Percentiles rank a stretch among this genome's conserved stretches.
phyloP scores from a whole-genome alignment of 2,797 vertebrate species.

The Enteromius afrohamiltoni region DNA sequence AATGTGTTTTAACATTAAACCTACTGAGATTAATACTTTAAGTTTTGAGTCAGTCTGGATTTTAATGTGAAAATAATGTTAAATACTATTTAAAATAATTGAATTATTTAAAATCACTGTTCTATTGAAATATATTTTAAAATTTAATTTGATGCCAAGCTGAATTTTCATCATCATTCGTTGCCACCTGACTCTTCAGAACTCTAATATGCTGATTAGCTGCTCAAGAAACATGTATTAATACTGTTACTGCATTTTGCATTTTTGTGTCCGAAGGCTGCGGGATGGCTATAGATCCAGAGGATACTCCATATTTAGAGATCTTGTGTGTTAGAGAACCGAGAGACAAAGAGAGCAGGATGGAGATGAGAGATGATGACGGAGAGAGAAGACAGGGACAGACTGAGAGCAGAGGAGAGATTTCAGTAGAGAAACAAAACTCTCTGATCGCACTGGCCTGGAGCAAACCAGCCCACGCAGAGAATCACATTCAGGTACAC shows the following conservation, averaged over 20 bases:
- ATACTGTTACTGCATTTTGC: background rate
- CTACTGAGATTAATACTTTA: background rate
- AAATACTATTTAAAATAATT: background rate
- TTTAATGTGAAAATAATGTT: background rate
- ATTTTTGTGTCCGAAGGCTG: conserved; percentile 65
- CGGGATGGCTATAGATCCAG: conserved; percentile 64
- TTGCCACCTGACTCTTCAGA: background rate
- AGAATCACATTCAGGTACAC: conserved; percentile 43
- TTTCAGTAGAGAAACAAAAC: conserved; percentile 72
- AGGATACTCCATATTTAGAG: conserved; percentile 80
- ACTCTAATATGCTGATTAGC: background rate
- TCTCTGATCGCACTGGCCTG: conserved; percentile 79
- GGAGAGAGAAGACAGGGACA: background rate
- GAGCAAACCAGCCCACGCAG: conserved; percentile 70
- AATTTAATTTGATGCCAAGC: background rate
- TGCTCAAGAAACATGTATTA: background rate
- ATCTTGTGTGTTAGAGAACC: conserved; percentile 63
- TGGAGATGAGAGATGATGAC: background rate
- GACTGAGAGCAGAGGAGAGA: background rate
- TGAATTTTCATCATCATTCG: background rate
- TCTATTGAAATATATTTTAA: background rate
- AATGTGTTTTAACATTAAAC: background rate
- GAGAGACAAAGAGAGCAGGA: conserved; percentile 23
- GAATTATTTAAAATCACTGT: no score
- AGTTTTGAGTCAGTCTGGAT: background rate